Base-by-base conservation (phyloP, 2,113 vertebrate genomes). In the Python bivittatus region DNA sequence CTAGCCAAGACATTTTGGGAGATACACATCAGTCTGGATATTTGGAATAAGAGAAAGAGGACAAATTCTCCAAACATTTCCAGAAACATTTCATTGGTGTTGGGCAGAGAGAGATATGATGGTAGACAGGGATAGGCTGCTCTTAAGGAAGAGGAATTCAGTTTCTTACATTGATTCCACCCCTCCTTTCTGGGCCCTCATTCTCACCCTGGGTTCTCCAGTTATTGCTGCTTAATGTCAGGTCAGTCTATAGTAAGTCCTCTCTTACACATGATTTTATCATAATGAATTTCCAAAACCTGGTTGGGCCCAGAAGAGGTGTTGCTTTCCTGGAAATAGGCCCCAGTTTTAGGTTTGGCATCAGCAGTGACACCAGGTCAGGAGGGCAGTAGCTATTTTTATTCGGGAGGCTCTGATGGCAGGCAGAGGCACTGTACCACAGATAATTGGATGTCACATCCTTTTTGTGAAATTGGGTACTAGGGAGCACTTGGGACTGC, bases 21-120 rank as follows among this genome's bases (percentile, higher is more conserved):
- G 84, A 61, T 44, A 88, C 84, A 53, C 58, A 22, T 58, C 38
- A 3, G 3, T 56, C 29, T 96, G 53, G 87, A 79, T 57, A 88
- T 72, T 54, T 94, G 91, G 44, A 89, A 29, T 29, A 91, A 92
- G 11, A 83, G 13, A 17, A 25, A 88, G 20, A 92, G 25, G 44
- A 42, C 8, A 79, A 84, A n/a, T 42, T 92, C 15, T 5, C 10
- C 29, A 15, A 86, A 58, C 29, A 85, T 27, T 88, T 57, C 44
- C 25, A 7, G 17, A 29, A 90, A 38, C n/a, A 61, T 58, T 48
- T 20, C 27, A 8, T 60, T 91, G 44, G 44, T 44, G 44, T 44
- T 44, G 44, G 44, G 44, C 44, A 44, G 44, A 44, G 44, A 2
- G 5, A 44, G 44, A 44, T 44, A 44, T 44, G 44, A 44, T 44